Percentiles rank a stretch among this genome's conserved stretches.
Evolutionary conservation across 2,113 vertebrate species (phyloP).

Genomic region (Carassius carassius): DNA sequence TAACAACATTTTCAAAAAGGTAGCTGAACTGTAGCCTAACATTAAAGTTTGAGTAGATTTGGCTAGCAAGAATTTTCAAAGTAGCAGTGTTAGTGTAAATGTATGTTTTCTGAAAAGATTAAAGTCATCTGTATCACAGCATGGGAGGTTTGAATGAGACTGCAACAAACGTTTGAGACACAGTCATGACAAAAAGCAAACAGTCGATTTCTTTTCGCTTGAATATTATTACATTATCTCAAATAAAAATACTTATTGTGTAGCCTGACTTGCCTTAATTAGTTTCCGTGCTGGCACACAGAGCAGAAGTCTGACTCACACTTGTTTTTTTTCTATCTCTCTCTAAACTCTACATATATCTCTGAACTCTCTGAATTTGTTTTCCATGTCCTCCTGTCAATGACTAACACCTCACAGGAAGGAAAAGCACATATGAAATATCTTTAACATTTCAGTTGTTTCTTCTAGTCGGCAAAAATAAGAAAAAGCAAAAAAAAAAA

Average conservation of each 20-base stretch:
- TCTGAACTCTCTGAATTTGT: slow-evolving; percentile 41
- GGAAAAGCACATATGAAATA: neutral
- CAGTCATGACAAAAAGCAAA: neutral
- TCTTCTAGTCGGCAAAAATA: neutral
- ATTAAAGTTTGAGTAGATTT: no score
- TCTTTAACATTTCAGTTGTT: neutral
- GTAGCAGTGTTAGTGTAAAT: neutral
- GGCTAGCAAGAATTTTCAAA: no score
- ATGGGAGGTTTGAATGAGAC: neutral
- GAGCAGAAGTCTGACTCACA: slow-evolving; percentile 68
- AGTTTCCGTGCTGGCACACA: slow-evolving; percentile 68
- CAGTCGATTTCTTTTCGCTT: neutral
- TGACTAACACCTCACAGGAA: slow-evolving; percentile 16
- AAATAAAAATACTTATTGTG: slow-evolving; percentile 29
- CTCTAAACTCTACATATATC: slow-evolving; percentile 38
- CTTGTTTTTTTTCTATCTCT: slow-evolving; percentile 49
- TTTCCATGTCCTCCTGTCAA: slow-evolving; percentile 25
- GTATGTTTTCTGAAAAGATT: neutral
- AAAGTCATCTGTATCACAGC: neutral
- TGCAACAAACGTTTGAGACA: neutral
- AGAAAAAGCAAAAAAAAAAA: neutral
- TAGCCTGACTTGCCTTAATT: slow-evolving; percentile 58
- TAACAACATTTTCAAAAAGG: no score
- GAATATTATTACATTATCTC: neutral
- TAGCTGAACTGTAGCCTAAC: no score